Percentiles rank a stretch among this genome's conserved stretches.
These are phyloP conservation scores for Oreortyx pictus DNA, from an alignment of 2,797 vertebrate genomes.

Conservation along the genomic window DNA sequence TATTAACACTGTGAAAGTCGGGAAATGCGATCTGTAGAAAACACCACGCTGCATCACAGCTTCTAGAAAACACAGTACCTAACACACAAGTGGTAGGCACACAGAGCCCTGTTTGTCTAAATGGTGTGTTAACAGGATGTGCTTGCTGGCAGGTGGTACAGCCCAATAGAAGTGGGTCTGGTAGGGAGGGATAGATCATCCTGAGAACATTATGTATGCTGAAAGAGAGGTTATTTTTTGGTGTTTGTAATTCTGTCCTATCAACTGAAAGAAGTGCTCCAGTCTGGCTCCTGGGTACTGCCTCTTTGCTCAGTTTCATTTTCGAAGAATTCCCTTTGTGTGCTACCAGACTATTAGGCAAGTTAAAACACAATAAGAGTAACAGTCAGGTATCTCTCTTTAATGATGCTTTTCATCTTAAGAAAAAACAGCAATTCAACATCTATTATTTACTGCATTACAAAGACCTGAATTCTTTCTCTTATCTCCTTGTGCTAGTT, in stretches of 20 bases:
- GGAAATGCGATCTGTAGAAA: background rate
- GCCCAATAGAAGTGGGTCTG: background rate
- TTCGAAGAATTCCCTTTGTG: background rate
- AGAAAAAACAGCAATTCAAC: background rate
- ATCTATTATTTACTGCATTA: background rate
- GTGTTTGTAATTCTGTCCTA: background rate
- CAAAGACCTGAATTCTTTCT: background rate
- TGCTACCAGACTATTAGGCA: background rate
- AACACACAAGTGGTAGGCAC: rapidly evolving
- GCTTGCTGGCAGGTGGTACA: background rate
- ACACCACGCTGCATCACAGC: rapidly evolving
- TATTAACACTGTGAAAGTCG: background rate
- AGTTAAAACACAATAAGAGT: background rate
- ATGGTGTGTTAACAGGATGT: background rate
- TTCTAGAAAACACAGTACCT: rapidly evolving
- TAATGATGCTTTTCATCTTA: background rate
- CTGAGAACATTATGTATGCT: background rate
- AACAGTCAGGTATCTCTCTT: rapidly evolving
- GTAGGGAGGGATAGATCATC: background rate
- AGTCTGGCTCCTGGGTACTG: background rate
- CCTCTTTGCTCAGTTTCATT: background rate
- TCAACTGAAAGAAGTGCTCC: background rate
- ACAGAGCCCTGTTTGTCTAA: background rate
- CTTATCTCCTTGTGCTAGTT: background rate
- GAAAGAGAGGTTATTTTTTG: background rate